Evolutionary conservation across 2,888 invertebrate genomes (phyloP), one percentile per base, ranked within the genome.

Genomic region (Panorpa germanica): DNA sequence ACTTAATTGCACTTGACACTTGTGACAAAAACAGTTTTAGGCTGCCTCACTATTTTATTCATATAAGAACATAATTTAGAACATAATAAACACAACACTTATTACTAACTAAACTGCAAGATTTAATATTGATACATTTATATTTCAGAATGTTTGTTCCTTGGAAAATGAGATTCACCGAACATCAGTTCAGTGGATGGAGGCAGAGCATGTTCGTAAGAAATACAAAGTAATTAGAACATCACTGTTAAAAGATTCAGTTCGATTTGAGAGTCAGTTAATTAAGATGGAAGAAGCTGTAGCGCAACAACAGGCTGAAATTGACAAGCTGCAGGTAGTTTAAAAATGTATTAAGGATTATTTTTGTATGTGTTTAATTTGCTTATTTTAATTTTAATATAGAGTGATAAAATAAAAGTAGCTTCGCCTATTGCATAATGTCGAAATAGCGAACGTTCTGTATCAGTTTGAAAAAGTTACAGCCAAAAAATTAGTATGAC

Each of bases 161-260:
- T 50, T 83, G 38, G 82, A 82, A 50, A 83, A 83, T 45, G 74
- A 75, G 47, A 73, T 83, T 34, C 80, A 83, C 45, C 71, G 75
- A 35, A 69, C 80, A 1, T 65, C 77, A 31, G 73, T 83, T 18
- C 80, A 82, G 55, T 73, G 76, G 61, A 71, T 77, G 45, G 82
- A 83, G 50, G 80, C 81, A 1, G 71, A 75, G 41, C 67, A 81
- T 38, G 70, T 82, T 5, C 70, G 70, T 39, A 75, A 73, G 45
- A 80, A 80, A 47, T 83, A 82, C 45, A 55, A 63, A 20, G 67
- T 70, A 2, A 80, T 82, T 32, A 65, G 70, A 55, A 67, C 63
- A 39, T 67, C 72, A 0, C 51, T 80, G 1, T 56, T 70, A 46
- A 66, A 70, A 9, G 80, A 80, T 44, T 65, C 75, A 0, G 72